Conservation (phyloP, 2,888 invertebrate genomes). For the Coelogynopora nodosa region DNA sequence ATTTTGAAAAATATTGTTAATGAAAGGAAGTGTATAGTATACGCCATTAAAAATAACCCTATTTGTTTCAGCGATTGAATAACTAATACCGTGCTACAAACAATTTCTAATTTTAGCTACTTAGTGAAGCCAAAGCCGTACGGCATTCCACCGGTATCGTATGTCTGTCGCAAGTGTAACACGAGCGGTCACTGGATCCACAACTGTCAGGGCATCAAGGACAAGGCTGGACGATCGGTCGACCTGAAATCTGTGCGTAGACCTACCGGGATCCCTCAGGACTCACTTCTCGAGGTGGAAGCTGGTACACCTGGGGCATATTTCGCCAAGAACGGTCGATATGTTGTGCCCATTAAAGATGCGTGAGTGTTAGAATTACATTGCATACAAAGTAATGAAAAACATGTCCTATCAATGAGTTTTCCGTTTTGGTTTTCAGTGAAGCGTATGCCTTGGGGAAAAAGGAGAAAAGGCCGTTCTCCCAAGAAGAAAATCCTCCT, state of each 20-base stretch:
- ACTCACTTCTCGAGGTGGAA: conserved; percentile 89
- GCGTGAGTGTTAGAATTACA: conserved; percentile 28
- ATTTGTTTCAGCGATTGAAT: too few relatives aligned
- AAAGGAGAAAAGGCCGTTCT: conserved; percentile 70
- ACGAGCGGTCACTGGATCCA: conserved; percentile 95
- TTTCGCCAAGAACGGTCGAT: conserved; percentile 69
- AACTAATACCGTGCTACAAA: too few relatives aligned
- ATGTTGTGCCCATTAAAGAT: conserved; percentile 44
- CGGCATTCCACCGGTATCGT: conserved; percentile 83
- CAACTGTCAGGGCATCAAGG: conserved; percentile 72
- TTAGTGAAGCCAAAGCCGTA: conserved; percentile 59
- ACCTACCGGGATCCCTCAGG: conserved; percentile 92
- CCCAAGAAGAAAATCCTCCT: conserved; percentile 47
- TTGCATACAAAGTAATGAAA: too few relatives aligned
- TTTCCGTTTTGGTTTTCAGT: conserved; percentile 57
- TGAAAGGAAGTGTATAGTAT: too few relatives aligned
- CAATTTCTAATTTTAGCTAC: conserved; percentile 38
- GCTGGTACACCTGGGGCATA: conserved; percentile 83
- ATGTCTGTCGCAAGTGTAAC: conserved; percentile 88
- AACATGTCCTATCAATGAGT: not conserved
- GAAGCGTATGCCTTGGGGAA: conserved; percentile 75
- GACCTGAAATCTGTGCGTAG: conserved; percentile 68
- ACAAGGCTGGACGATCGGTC: conserved; percentile 30
- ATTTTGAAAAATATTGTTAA: too few relatives aligned
- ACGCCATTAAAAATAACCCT: too few relatives aligned